Base-by-base conservation (phyloP, 2,797 vertebrate species). In the Crypturellus tataupa region DNA sequence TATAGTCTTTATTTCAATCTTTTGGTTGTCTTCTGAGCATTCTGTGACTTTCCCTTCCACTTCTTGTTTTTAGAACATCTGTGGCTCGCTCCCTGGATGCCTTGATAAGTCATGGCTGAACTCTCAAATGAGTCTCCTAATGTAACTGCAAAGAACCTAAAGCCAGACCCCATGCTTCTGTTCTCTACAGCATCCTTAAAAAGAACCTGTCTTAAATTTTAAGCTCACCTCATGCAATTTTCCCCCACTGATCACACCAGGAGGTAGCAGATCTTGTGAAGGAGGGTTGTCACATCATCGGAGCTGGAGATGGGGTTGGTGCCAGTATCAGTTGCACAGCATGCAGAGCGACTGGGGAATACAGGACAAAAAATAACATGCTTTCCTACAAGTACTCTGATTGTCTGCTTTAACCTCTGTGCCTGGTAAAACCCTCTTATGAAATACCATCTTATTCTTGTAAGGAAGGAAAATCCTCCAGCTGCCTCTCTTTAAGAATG, bases 51-150 rank as follows among this genome's bases (percentile, higher is more conserved):
- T 56, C 3, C 7, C 39, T 20, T n/a, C 18, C 3, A 51, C 14
- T 25, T 9, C 33, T 51, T 16, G 20, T 17, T 37, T 47, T 42
- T 2, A 25, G 42, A 16, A 83, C 56, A 40, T 1, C 3, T 0
- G 5, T 27, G 35, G 24, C 27, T 68, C 33, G 24, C 27, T 68
- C 33, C 20, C 10, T 51, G 44, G 19, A 37, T 31, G 35, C 47
- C 33, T 55, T 25, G 13, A 17, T 37, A 29, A 2, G 13, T 39
- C 12, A 17, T 1, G 7, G 35, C 9, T 27, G 20, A 25, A 23
- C 3, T 14, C 24, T 47, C 14, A 12, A 17, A 39, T 44, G 8
- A 9, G 9, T 17, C 24, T 70, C 60, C 21, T 25, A 19, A 20
- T 4, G 29, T 19, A 59, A 53, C 4, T n/a, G 2, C 33, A 35